These are phyloP conservation scores for Ptyas mucosa DNA, from an alignment of 2,113 vertebrate species.

Conservation along the genomic window DNA sequence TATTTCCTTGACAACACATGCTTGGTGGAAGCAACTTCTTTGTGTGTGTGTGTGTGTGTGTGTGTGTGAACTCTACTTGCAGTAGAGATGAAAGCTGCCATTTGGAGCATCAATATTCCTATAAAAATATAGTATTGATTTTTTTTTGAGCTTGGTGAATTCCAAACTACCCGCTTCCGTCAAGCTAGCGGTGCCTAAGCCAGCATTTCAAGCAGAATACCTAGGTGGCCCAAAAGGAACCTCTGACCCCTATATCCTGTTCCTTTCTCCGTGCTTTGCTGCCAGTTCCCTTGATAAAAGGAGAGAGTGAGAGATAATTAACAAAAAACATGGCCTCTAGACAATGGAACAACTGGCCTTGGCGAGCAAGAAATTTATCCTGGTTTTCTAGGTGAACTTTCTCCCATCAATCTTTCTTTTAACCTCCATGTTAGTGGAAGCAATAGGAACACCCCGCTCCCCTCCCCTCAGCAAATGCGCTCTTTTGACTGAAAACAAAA, in stretches of 20 bases:
- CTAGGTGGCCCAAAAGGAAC: slow-evolving; percentile 94
- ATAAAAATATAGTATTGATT: neutral
- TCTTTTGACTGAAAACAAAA: slow-evolving; percentile 76
- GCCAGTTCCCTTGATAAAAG: slow-evolving; percentile 81
- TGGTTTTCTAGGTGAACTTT: slow-evolving; percentile 94
- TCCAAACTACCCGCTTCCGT: slow-evolving; percentile 7
- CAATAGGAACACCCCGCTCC: slow-evolving; percentile 78
- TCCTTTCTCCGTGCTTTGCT: slow-evolving; percentile 85
- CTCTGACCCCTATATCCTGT: slow-evolving; percentile 93
- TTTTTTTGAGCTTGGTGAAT: neutral
- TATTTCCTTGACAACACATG: slow-evolving; percentile 80
- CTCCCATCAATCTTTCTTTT: slow-evolving; percentile 99
- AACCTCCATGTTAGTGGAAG: slow-evolving; percentile 85
- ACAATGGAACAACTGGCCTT: slow-evolving; percentile 87
- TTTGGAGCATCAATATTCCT: neutral
- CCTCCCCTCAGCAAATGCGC: slow-evolving; percentile 80
- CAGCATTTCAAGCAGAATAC: slow-evolving; percentile 71
- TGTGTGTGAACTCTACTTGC: slow-evolving; percentile 34
- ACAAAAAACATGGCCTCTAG: slow-evolving; percentile 84
- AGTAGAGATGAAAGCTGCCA: neutral
- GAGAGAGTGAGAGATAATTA: slow-evolving; percentile 99
- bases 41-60: slow-evolving; percentile 24
- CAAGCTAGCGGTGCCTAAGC: slow-evolving; percentile 2
- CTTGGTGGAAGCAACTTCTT: slow-evolving; percentile 70
- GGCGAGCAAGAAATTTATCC: slow-evolving; percentile 80